Evolutionary conservation across 1,140 invertebrate species (phyloP), one percentile per base, ranked within the genome.

Genomic region (Mesaphorura yosii): DNA sequence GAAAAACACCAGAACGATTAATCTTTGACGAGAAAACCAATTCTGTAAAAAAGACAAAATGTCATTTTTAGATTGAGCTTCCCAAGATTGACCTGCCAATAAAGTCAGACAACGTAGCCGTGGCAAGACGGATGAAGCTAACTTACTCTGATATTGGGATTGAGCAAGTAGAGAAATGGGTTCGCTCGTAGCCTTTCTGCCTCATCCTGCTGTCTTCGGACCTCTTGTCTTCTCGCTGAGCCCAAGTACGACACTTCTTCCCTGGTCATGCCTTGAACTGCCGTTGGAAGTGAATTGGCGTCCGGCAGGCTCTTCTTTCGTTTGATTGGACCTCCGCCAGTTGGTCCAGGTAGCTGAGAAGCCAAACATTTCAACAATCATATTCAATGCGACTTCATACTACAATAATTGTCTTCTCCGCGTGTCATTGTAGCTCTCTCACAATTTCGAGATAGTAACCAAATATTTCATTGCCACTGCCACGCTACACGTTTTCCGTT

Each of bases 281-380:
- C 77, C 50, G 77, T 77, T 23, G 85, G 84, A 67, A 88, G 76
- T 48, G 80, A 81, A 55, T 82, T 86, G 66, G 84, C 86, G 71
- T 98, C 92, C 19, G 94, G 94, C 72, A 98, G 76, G 64, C 91
- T 89, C 75, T 93, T 91, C 75, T 95, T 92, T 63, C 89, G 75
- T 75, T 88, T 82, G 63, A 88, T 72, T 63, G 81, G 60, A 78
- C 75, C 53, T 78, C 77, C 64, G 17, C 69, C 71, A 19, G 68
- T 70, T 3, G 71, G 69, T n/a, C 70, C 31, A 29, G 15, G 7
- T 25, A 25, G n/a, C 14, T n/a, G 4, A 48, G 37, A 48, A n/a
- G n/a, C n/a, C n/a, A n/a, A n/a, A n/a, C n/a, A n/a, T n/a, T n/a
- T n/a, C n/a, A n/a, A n/a, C n/a, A n/a, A n/a, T n/a, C n/a, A n/a